A percentile compares a stretch with the other conserved stretches of the same genome.
phyloP scores from a whole-genome alignment of 2,113 vertebrate species.

The Setophaga petechia region DNA sequence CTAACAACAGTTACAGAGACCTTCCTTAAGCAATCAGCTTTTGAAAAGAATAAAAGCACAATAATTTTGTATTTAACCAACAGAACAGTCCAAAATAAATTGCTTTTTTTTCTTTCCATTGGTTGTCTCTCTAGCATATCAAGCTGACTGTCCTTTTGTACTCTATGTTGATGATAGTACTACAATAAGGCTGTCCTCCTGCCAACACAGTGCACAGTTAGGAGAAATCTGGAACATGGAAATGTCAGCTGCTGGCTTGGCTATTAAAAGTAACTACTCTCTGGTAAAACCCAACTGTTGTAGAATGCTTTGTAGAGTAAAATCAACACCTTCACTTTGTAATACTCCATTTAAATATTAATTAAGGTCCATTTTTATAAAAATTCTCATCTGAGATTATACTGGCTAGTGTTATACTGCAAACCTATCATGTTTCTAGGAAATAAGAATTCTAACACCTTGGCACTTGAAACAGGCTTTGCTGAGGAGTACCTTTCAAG shows the following conservation, averaged over 20 bases:
- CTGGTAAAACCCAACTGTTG: not conserved
- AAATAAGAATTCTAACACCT: not conserved
- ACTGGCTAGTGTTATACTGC: not conserved
- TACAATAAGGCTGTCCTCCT: not conserved
- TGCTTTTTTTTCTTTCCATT: not conserved
- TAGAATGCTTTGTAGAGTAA: not conserved
- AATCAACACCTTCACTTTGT: not conserved
- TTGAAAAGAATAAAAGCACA: not conserved
- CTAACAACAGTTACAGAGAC: not conserved
- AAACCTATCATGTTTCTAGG: not conserved
- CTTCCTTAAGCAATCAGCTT: not conserved
- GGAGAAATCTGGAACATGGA: not conserved
- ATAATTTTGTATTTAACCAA: not conserved
- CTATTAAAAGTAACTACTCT: not conserved
- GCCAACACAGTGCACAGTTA: not conserved
- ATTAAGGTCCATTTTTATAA: not conserved
- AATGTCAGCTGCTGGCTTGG: not conserved
- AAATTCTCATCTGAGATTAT: not conserved
- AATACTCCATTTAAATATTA: not conserved
- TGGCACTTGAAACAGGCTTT: not conserved
- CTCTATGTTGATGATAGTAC: not conserved
- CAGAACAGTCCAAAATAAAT: not conserved
- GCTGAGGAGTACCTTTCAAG: not conserved
- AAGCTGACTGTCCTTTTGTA: not conserved
- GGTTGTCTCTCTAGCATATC: not conserved